A percentile compares a stretch with the other conserved stretches of the same genome.
These are phyloP conservation scores for Chrysopilus asiliformis DNA, from an alignment of 2,888 invertebrate genomes.

Conservation along the genomic window DNA sequence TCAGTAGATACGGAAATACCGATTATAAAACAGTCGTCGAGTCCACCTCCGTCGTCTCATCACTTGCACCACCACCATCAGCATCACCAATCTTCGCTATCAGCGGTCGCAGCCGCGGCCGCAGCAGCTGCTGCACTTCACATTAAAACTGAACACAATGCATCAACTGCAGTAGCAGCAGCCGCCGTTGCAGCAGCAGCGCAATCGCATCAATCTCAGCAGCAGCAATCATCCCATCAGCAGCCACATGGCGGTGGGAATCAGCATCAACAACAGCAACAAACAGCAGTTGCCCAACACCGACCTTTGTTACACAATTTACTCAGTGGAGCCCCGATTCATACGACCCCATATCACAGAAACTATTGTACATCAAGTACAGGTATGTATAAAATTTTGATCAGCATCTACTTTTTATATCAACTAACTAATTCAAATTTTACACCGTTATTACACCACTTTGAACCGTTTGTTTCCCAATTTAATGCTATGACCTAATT, in stretches of 20 bases:
- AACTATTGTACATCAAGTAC: conserved; percentile 37
- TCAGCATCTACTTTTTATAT: no score
- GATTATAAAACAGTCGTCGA: conserved; percentile 36
- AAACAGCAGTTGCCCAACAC: conserved; percentile 28
- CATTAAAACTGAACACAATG: conserved; percentile 18
- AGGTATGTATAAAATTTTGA: no score
- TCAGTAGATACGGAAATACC: conserved; percentile 37
- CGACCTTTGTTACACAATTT: conserved; percentile 35
- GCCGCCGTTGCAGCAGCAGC: conserved; percentile 22
- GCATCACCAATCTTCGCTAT: conserved; percentile 11
- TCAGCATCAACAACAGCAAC: conserved; percentile 25
- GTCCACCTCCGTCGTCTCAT: conserved; percentile 32
- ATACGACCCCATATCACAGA: conserved; percentile 35
- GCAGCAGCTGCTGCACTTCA: conserved; percentile 22
- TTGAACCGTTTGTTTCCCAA: no score
- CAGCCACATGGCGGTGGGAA: conserved; percentile 21
- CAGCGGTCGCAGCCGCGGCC: conserved; percentile 25
- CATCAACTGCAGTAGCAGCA: conserved; percentile 16
- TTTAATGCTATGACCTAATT: no score
- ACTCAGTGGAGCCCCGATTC: conserved; percentile 34
- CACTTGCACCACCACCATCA: conserved; percentile 24
- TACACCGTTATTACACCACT: no score
- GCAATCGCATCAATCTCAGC: conserved; percentile 19
- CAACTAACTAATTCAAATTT: no score
- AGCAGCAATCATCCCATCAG: conserved; percentile 20